Evolutionary conservation across 2,888 invertebrate genomes (phyloP).

Genomic region (Hypolimnas misippus): DNA sequence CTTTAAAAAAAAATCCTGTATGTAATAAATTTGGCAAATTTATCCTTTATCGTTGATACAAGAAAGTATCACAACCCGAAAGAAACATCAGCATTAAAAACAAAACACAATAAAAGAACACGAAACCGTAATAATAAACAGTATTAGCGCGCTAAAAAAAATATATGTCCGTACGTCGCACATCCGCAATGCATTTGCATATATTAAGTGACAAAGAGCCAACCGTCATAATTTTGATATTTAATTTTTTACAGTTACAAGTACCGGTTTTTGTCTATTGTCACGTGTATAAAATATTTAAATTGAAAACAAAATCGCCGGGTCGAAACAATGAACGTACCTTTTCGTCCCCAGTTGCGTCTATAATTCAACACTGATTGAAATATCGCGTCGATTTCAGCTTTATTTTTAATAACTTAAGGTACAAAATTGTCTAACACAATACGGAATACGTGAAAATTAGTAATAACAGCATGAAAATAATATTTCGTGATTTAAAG

Average conservation of each 20-base stretch:
- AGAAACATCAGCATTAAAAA: neutral
- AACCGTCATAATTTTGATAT: slow-evolving; percentile 81
- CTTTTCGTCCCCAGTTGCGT: slow-evolving; percentile 62
- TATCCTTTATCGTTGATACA: too few relatives aligned
- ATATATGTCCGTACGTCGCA: slow-evolving; percentile 37
- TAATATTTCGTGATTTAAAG: slow-evolving; percentile 47
- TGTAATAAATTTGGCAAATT: too few relatives aligned
- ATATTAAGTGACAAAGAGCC: slow-evolving; percentile 74
- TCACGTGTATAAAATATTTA: slow-evolving; percentile 80
- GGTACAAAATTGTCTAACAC: slow-evolving; percentile 34
- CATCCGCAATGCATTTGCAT: slow-evolving; percentile 75
- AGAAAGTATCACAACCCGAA: too few relatives aligned
- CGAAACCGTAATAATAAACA: slow-evolving; percentile 31
- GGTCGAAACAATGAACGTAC: slow-evolving; percentile 76
- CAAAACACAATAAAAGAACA: neutral
- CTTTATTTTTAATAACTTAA: neutral
- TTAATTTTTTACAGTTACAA: slow-evolving; percentile 82
- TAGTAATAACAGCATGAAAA: slow-evolving; percentile 59
- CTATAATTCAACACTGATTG: slow-evolving; percentile 43
- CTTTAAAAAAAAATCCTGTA: too few relatives aligned
- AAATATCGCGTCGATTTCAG: slow-evolving; percentile 35
- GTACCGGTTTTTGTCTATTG: slow-evolving; percentile 82
- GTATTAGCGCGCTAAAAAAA: slow-evolving; percentile 29
- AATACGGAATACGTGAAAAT: slow-evolving; percentile 52
- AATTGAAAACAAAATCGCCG: slow-evolving; percentile 79